phyloP scores from a whole-genome alignment of 2,888 invertebrate species.

The Papilio gigon region DNA sequence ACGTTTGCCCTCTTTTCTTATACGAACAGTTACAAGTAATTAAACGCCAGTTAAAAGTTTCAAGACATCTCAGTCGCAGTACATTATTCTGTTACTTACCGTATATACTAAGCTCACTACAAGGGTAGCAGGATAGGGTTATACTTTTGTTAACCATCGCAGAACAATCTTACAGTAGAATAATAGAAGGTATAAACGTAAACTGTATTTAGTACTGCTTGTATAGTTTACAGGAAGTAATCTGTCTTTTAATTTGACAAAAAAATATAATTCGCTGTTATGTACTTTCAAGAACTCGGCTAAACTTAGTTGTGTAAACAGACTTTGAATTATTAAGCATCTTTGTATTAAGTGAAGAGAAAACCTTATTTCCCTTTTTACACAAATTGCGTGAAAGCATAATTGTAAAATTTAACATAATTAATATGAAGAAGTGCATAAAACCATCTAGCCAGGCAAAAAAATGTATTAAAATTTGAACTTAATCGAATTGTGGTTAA shows the following conservation, averaged over 20 bases:
- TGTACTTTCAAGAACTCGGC: not conserved
- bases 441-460: no score
- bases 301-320: not conserved
- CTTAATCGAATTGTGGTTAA: no score
- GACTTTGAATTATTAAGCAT: not conserved
- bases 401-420: no score
- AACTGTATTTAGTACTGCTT: not conserved
- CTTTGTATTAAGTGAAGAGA: not conserved
- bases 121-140: constrained; percentile 69
- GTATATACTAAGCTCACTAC: constrained; percentile 64
- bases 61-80: constrained; percentile 57
- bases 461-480: no score
- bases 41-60: constrained; percentile 46
- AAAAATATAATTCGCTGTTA: not conserved
- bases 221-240: not conserved
- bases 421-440: no score
- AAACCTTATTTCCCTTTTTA: no score
- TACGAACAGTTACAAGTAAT: no score
- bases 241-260: not conserved
- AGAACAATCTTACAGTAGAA: constrained; percentile 48
- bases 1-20: no score
- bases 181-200: not conserved
- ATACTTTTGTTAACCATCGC: constrained; percentile 70
- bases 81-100: constrained; percentile 74
- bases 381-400: no score